Base-by-base conservation (phyloP, 2,888 invertebrate genomes). In the Cosmopolites sordidus region DNA sequence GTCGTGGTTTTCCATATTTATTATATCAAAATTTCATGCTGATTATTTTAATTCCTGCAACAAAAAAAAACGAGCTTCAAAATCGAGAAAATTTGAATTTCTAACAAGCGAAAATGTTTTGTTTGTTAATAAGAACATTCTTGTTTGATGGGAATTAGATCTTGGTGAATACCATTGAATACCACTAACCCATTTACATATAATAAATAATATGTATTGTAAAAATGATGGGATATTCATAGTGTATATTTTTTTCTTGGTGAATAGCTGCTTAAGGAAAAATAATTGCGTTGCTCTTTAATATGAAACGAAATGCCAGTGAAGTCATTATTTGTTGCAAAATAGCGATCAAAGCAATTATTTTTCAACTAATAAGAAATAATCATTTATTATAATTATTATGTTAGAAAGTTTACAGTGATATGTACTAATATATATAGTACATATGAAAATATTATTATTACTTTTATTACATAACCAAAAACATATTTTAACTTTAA, bases 1-100 rank as follows among this genome's bases (percentile, higher is more conserved):
- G 49, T 63, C 62, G 56, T 62, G 54, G 56, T 62, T 63, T 50
- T 66, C 66, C 66, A 66, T 66, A 58, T 53, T 64, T 60, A 48
- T 44, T 56, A 54, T 17, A 33, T 59, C 55, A 58, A 56, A 58
- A 48, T 56, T 53, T 62, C 60, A 62, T 62, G 56, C 58, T 62
- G 56, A 48, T 40, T 58, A 40, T 55, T 54, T 51, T 57, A 51
- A 54, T 55, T 53, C 57, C 63, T 63, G 60, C 27, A 61, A 62
- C 29, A 48, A 61, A 40, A 50, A 42, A 58, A 37, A n/a, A n/a
- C 14, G 37, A 37, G 5, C 12, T 14, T 4, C 11, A n/a, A 4
- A 37, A 37, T 14, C 37, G 51, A 55, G 55, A 51, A 54, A 54
- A 50, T 40, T 43, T 51, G 37, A 55, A 43, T 51, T 22, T 22